Evolutionary conservation across 1,140 invertebrate species (phyloP), one percentile per base, ranked within the genome.

Genomic region (Hestina assimilis): DNA sequence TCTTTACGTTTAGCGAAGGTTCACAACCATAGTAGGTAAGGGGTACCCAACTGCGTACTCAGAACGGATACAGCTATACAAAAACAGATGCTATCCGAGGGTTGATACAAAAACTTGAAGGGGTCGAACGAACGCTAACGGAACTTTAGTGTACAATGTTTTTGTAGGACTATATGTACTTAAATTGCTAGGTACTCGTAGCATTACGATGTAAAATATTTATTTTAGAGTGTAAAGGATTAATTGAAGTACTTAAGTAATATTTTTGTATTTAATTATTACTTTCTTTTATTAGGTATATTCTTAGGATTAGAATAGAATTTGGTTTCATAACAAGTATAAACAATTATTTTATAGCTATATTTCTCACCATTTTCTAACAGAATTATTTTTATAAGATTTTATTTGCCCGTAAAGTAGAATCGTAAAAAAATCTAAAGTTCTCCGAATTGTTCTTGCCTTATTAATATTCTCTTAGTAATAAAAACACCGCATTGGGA

Each of bases 401-500:
- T 12, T 31, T 28, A 28, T n/a, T 28, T 2, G 8, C 7, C 7
- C n/a, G 5, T 6, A 28, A 9, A 28, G 8, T 28, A 8, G 24
- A n/a, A n/a, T n/a, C n/a, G 24, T 28, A 9, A 7, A 9, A 28
- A 1, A n/a, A 28, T 28, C 6, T n/a, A 28, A 20, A 48, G 29
- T 54, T 70, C 64, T 68, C 58, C 73, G 63, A 72, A 67, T 54
- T 38, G 55, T 50, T 55, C 46, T 57, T 6, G 60, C 59, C 63
- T 74, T 75, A 75, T 75, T 76, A 73, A 63, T 82, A 75, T 79
- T 71, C 71, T 67, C 45, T 61, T 52, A 63, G 69, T 66, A 70
- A 75, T 67, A 75, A 74, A 75, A 71, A 73, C 65, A 55, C 63
- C 63, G 63, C 63, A 51, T 69, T 61, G 46, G 63, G 71, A 69